Percentiles rank a stretch among this genome's conserved stretches.
Conservation (phyloP, 2,113 vertebrate species). For the Heteronetta atricapilla region DNA sequence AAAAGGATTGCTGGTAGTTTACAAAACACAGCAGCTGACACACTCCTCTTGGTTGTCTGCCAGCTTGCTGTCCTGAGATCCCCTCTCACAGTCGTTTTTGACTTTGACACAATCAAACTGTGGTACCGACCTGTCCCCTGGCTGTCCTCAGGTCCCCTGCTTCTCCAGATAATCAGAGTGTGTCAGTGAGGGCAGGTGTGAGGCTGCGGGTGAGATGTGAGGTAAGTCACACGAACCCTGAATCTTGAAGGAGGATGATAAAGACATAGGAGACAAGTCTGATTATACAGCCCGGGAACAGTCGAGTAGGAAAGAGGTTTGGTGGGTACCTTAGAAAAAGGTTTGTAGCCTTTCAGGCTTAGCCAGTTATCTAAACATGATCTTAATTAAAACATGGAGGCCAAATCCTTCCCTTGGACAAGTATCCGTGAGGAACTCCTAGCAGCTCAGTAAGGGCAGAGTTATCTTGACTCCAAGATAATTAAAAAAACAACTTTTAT, state of each 20-base stretch:
- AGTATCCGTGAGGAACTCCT: background rate
- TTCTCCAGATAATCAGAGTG: background rate
- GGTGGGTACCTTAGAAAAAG: background rate
- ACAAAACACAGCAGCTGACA: slow-evolving; percentile 38
- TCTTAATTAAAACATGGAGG: background rate
- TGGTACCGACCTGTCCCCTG: background rate
- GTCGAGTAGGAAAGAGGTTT: background rate
- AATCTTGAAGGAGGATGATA: background rate
- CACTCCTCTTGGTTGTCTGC: slow-evolving; percentile 3
- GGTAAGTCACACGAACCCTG: background rate
- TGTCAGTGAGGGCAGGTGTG: background rate
- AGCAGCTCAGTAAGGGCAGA: background rate
- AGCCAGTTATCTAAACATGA: background rate
- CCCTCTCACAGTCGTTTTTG: background rate
- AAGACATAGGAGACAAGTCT: background rate
- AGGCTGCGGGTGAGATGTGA: background rate
- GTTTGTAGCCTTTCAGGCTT: background rate
- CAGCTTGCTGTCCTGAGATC: background rate
- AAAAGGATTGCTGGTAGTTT: slow-evolving; percentile 24
- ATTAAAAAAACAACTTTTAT: slow-evolving; percentile 21
- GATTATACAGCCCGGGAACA: background rate
- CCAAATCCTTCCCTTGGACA: background rate
- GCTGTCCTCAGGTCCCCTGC: background rate
- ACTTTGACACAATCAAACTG: background rate
- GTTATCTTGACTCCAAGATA: slow-evolving; percentile 1